phyloP scores from a whole-genome alignment of 2,113 vertebrate genomes.

The Loxodonta africana region DNA sequence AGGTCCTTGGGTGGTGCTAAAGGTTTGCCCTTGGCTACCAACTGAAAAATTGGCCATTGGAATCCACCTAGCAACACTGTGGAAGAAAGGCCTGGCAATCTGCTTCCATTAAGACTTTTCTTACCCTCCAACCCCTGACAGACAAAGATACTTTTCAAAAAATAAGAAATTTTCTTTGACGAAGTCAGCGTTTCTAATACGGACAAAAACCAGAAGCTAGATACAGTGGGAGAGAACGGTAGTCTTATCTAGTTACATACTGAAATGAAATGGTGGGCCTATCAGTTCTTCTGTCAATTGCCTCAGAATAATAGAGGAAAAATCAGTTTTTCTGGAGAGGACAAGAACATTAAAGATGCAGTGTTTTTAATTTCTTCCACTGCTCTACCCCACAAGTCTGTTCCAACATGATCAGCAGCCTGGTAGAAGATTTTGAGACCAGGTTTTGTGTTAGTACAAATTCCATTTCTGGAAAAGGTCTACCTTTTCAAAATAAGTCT shows the following conservation, averaged over 20 bases:
- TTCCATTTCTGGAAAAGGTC: constrained; percentile 31
- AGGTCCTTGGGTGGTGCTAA: too few species aligned
- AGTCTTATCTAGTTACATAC: background rate
- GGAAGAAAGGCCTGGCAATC: background rate
- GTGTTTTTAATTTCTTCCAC: background rate
- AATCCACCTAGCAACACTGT: background rate
- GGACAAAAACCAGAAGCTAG: background rate
- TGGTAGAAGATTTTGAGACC: background rate
- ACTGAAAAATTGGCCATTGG: too few species aligned
- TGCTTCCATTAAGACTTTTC: background rate
- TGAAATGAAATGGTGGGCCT: constrained; percentile 47
- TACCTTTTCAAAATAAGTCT: constrained; percentile 26
- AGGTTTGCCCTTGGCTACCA: background rate
- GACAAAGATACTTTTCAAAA: constrained; percentile 42
- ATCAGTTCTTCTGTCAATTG: background rate
- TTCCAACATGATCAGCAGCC: background rate
- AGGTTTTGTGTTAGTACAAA: constrained; percentile 22
- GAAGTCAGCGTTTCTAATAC: constrained; percentile 15
- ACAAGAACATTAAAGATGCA: constrained; percentile 7
- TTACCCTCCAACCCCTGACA: background rate
- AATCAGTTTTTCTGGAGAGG: constrained; percentile 12
- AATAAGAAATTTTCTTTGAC: constrained; percentile 29
- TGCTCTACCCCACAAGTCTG: background rate
- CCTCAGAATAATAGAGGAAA: background rate
- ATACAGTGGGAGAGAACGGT: background rate